phyloP scores from a whole-genome alignment of 2,888 invertebrate species.

The Chymomyza procnemis region DNA sequence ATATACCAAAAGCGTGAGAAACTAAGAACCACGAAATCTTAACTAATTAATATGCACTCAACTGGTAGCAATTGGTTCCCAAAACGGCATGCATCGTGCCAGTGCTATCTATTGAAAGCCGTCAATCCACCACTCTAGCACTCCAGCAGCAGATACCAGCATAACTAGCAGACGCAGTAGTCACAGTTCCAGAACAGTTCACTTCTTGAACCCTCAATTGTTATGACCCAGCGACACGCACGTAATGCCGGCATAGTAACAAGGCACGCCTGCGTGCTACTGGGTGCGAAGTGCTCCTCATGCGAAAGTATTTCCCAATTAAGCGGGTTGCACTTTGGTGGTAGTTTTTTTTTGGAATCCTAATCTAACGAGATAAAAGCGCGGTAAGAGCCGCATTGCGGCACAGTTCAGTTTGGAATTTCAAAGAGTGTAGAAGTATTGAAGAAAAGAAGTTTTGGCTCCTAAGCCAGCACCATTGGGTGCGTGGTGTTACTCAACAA shows the following conservation, averaged over 20 bases:
- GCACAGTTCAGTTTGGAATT: constrained; percentile 47
- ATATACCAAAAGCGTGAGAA: constrained; percentile 55
- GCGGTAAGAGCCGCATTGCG: constrained; percentile 33
- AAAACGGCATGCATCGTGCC: constrained; percentile 23
- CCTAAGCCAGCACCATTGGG: constrained; percentile 47
- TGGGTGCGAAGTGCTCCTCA: constrained; percentile 39
- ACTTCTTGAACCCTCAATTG: constrained; percentile 52
- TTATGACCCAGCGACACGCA: constrained; percentile 59
- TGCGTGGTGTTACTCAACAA: too few relatives aligned
- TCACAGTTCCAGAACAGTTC: constrained; percentile 53
- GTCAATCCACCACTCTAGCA: constrained; percentile 30
- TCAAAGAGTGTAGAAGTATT: not conserved
- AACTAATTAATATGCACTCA: constrained; percentile 59
- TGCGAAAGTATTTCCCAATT: constrained; percentile 60
- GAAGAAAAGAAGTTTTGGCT: not conserved
- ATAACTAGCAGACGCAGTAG: constrained; percentile 51
- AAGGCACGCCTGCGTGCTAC: constrained; percentile 64
- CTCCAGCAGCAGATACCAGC: constrained; percentile 7
- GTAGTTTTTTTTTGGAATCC: constrained; percentile 44
- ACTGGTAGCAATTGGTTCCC: constrained; percentile 52
- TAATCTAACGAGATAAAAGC: constrained; percentile 43
- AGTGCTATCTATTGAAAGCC: not conserved
- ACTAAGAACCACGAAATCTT: constrained; percentile 47
- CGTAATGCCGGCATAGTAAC: constrained; percentile 6
- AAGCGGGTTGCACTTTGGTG: constrained; percentile 46